Conservation (phyloP, 2,797 vertebrate genomes). For the Sandelia bainsii region DNA sequence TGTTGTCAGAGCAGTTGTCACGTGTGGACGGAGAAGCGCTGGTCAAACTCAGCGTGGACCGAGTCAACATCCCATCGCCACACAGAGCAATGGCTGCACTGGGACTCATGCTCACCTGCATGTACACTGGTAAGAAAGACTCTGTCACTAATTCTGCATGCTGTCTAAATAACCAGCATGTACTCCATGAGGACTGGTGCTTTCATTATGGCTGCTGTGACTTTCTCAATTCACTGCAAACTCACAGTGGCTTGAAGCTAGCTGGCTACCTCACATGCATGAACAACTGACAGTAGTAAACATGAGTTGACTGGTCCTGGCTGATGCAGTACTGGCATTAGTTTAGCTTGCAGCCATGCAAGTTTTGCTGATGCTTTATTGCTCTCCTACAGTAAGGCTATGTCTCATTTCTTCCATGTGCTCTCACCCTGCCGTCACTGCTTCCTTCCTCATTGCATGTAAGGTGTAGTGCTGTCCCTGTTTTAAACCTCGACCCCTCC, state of each 20-base stretch:
- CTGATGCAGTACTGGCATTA: neutral
- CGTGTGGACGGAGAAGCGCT: constrained; percentile 93
- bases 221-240: constrained; percentile 1
- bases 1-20: constrained; percentile 96
- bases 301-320: neutral
- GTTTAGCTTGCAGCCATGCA: neutral
- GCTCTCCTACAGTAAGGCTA: constrained; percentile 1
- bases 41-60: constrained; percentile 96
- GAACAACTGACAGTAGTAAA: neutral
- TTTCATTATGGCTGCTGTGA: constrained; percentile 7
- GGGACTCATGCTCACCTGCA: constrained; percentile 99
- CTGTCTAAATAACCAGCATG: constrained; percentile 86
- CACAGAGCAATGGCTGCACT: constrained; percentile 97
- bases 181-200: constrained; percentile 82
- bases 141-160: neutral
- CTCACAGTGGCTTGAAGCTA: neutral
- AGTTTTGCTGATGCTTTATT: neutral
- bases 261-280: constrained; percentile 29
- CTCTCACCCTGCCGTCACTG: neutral
- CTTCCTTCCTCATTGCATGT: constrained; percentile 5
- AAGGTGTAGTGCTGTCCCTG: neutral
- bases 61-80: constrained; percentile 96
- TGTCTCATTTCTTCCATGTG: neutral
- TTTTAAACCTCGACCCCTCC: neutral
- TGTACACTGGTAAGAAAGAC: constrained; percentile 93